Percentiles rank a stretch among this genome's conserved stretches.
Evolutionary conservation across 2,113 vertebrate species (phyloP).

Genomic region (Scytalopus superciliaris): DNA sequence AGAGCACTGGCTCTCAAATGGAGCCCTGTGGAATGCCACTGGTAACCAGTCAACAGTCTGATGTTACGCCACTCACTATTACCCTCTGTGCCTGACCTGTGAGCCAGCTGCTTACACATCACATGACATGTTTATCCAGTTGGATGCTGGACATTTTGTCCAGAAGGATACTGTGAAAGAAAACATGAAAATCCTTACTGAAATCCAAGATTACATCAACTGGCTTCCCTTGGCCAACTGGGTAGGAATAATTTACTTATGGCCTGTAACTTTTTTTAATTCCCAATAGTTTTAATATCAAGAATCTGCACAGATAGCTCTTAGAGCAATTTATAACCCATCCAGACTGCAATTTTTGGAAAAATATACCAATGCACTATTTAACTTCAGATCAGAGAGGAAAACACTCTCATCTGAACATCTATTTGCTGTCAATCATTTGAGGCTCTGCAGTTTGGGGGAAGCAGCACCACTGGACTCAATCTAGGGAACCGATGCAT

Average conservation of each 20-base stretch:
- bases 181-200: fast-evolving
- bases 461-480: neutral
- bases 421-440: neutral
- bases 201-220: neutral
- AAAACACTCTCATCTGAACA: neutral
- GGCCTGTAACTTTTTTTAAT: neutral
- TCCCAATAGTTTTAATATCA: neutral
- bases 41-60: fast-evolving
- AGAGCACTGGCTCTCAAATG: neutral
- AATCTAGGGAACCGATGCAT: fast-evolving
- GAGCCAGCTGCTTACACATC: neutral
- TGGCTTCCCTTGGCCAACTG: neutral
- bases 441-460: neutral
- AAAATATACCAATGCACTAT: neutral
- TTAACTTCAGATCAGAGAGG: neutral
- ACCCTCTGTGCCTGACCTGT: neutral
- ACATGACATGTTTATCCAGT: neutral
- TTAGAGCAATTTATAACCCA: neutral
- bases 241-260: neutral
- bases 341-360: neutral
- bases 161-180: neutral
- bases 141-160: neutral
- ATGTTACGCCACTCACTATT: neutral
- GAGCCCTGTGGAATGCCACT: neutral
- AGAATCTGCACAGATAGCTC: neutral